Conservation (phyloP, 2,797 vertebrate genomes). For the Cyclura pinguis region DNA sequence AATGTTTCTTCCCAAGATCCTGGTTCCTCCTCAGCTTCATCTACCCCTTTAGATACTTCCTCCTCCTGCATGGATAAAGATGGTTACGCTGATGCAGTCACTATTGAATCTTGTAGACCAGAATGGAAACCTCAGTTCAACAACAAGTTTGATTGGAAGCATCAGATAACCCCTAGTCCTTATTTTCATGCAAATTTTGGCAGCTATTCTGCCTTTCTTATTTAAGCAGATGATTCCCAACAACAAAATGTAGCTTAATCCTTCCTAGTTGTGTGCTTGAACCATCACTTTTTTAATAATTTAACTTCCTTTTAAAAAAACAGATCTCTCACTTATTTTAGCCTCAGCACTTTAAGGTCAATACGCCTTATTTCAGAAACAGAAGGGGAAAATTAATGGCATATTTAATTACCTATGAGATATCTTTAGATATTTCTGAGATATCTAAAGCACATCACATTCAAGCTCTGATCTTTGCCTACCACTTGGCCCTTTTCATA, state of each 20-base stretch:
- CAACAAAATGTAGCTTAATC: not conserved
- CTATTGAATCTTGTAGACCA: too few relatives aligned
- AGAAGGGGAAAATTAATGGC: not conserved
- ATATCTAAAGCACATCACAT: not conserved
- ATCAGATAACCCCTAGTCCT: not conserved
- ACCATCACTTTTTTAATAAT: too few relatives aligned
- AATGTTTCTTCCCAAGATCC: conserved; percentile 95
- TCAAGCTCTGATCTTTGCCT: not conserved
- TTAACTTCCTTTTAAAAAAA: not conserved
- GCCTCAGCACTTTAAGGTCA: not conserved
- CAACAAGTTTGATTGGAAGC: not conserved
- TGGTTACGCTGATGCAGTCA: not conserved
- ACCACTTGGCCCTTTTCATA: not conserved
- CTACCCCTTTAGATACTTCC: conserved; percentile 74
- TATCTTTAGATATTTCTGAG: too few relatives aligned
- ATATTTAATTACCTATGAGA: not conserved
- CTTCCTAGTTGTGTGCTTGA: not conserved
- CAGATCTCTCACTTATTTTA: not conserved
- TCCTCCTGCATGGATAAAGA: conserved; percentile 55
- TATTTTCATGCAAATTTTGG: not conserved
- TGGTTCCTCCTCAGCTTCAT: conserved; percentile 79
- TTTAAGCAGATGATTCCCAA: not conserved
- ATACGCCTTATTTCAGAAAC: not conserved
- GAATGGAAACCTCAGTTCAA: not conserved
- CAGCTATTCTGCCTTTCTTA: not conserved